Conservation (phyloP, 2,113 vertebrate species). For the Nibea coibor region DNA sequence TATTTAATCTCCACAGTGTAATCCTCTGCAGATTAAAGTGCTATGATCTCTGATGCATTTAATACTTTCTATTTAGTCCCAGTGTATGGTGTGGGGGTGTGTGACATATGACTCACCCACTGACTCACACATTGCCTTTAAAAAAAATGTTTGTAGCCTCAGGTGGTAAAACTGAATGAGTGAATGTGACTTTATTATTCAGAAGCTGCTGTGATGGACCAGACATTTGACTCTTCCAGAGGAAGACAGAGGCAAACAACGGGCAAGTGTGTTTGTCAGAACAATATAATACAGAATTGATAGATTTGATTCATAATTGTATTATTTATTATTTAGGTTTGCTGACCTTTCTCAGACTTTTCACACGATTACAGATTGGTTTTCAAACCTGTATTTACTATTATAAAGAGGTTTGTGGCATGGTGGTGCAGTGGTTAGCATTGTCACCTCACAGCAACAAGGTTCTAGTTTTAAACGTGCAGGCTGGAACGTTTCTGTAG, state of each 20-base stretch:
- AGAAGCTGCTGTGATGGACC: background rate
- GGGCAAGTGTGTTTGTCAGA: background rate
- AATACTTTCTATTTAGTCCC: background rate
- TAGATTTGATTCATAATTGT: too few relatives aligned
- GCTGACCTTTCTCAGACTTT: too few relatives aligned
- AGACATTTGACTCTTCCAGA: background rate
- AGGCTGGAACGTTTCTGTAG: too few relatives aligned
- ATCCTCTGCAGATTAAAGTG: constrained; percentile 30
- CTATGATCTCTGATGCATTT: constrained; percentile 33
- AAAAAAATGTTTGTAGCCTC: constrained; percentile 21
- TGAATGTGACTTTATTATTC: background rate
- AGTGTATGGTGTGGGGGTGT: background rate
- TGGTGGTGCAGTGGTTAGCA: too few relatives aligned
- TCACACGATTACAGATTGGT: too few relatives aligned
- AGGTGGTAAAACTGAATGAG: constrained; percentile 3
- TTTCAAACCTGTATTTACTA: too few relatives aligned
- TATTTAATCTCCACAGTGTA: background rate
- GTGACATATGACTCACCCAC: constrained; percentile 14
- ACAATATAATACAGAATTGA: background rate
- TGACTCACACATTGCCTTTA: constrained; percentile 29
- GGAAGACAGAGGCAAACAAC: background rate
- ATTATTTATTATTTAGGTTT: too few relatives aligned
- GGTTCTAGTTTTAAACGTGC: too few relatives aligned
- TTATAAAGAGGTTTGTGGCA: too few relatives aligned
- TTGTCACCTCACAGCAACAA: too few relatives aligned